These are phyloP conservation scores for Trissoscelio sp. DNA, from an alignment of 2,888 invertebrate species.

Conservation along the genomic window DNA sequence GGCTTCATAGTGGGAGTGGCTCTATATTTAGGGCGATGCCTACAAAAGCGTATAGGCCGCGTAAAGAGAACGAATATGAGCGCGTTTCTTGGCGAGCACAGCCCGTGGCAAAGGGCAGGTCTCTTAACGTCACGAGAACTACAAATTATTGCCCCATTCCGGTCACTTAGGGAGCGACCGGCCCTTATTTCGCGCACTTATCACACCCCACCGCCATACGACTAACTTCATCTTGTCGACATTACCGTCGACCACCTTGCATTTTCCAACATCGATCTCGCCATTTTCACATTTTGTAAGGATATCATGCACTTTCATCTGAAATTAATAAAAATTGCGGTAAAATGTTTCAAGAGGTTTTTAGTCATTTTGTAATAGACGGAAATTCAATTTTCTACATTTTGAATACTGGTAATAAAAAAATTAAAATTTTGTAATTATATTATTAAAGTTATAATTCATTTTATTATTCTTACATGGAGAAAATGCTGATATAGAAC, in stretches of 20 bases:
- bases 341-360: too few species aligned
- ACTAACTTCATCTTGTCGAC: constrained; percentile 61
- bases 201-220: constrained; percentile 37
- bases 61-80: constrained; percentile 65
- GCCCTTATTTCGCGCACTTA: constrained; percentile 80
- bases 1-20: too few species aligned
- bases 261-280: constrained; percentile 51
- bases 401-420: too few species aligned
- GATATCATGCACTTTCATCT: not conserved
- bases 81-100: constrained; percentile 71
- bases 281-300: constrained; percentile 22
- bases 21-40: constrained; percentile 81
- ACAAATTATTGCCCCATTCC: constrained; percentile 82
- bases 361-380: too few species aligned
- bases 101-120: constrained; percentile 76
- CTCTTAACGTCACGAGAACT: constrained; percentile 82
- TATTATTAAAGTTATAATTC: too few species aligned
- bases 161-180: constrained; percentile 82
- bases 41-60: constrained; percentile 75
- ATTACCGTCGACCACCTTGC: constrained; percentile 60
- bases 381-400: too few species aligned
- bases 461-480: too few species aligned
- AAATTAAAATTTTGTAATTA: too few species aligned
- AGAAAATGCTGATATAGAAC: too few species aligned
- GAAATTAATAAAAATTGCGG: not conserved